Base-by-base conservation (phyloP, 2,888 invertebrate genomes). In the Eueremaeus valkanovi region DNA sequence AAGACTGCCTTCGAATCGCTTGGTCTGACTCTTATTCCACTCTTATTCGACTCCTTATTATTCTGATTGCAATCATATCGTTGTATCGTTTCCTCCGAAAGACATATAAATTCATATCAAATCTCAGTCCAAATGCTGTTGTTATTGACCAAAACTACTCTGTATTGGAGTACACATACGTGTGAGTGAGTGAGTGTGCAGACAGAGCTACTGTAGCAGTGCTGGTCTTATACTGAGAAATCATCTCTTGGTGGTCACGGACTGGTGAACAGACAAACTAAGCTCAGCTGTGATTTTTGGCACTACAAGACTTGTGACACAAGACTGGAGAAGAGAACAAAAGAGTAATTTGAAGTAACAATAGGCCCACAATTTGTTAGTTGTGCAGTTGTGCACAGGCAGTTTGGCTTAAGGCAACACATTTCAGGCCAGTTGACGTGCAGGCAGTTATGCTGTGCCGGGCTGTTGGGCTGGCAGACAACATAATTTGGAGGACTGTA, bases 341-440 rank as follows among this genome's bases (percentile, higher is more conserved):
- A 61, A 61, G 61, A 61, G 61, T 61, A 61, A 61, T 61, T 61
- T 61, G 61, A 61, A 61, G 27, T 18, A 21, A 61, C 61, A 61
- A 61, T 61, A n/a, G 33, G 61, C 16, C 31, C 61, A 61, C 61
- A 61, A 24, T 27, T 61, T 27, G 27, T 27, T 9, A 61, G 27
- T 61, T 61, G 61, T 61, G 61, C 31, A 61, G 27, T 24, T 21
- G 21, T 55, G 55, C 55, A 9, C n/a, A 61, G 11, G 11, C n/a
- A n/a, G n/a, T n/a, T 24, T 29, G n/a, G 27, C 61, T 61, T 61
- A 21, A 27, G 61, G 61, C 61, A 31, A 61, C 16, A 31, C 24
- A 55, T 55, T 55, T 55, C n/a, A n/a, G n/a, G n/a, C n/a, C 55
- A 55, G 11, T 55, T 55, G 55, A 61, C 31, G 61, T 61, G 61